phyloP scores from a whole-genome alignment of 2,113 vertebrate species.

The Solea solea region DNA sequence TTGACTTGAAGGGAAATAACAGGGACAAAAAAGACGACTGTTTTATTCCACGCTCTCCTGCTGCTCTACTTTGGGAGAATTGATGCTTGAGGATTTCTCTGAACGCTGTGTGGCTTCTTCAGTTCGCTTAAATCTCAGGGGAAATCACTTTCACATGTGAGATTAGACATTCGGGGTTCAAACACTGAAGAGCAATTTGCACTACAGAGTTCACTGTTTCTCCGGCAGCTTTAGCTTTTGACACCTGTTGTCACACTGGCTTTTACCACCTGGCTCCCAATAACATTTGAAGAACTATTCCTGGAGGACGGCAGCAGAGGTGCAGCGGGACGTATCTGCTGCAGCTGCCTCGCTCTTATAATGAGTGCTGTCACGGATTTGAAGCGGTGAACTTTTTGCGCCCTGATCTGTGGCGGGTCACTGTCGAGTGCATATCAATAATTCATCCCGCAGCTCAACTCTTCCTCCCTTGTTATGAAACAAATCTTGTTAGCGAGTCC shows the following conservation, averaged over 20 bases:
- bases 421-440: constrained; percentile 74
- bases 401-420: constrained; percentile 69
- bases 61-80: background rate
- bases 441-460: constrained; percentile 67
- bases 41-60: background rate
- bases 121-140: constrained; percentile 37
- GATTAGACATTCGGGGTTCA: constrained; percentile 39
- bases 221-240: constrained; percentile 38
- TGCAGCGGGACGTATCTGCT: constrained; percentile 43
- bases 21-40: background rate
- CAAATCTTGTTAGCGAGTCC: constrained; percentile 67
- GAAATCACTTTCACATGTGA: constrained; percentile 39
- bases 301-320: constrained; percentile 42
- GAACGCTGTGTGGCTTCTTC: constrained; percentile 30
- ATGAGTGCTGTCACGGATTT: constrained; percentile 69
- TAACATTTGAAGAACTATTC: constrained; percentile 52
- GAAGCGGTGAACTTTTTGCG: constrained; percentile 65
- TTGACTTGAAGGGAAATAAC: constrained; percentile 1
- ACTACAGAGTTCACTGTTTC: constrained; percentile 48
- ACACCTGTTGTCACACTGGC: constrained; percentile 64
- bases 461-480: constrained; percentile 61
- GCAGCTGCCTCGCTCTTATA: constrained; percentile 57
- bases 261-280: constrained; percentile 51
- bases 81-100: constrained; percentile 20
- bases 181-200: constrained; percentile 54